A percentile compares a stretch with the other conserved stretches of the same genome.
Conservation (phyloP, 1,140 invertebrate genomes). For the Neomicropteryx cornuta region DNA sequence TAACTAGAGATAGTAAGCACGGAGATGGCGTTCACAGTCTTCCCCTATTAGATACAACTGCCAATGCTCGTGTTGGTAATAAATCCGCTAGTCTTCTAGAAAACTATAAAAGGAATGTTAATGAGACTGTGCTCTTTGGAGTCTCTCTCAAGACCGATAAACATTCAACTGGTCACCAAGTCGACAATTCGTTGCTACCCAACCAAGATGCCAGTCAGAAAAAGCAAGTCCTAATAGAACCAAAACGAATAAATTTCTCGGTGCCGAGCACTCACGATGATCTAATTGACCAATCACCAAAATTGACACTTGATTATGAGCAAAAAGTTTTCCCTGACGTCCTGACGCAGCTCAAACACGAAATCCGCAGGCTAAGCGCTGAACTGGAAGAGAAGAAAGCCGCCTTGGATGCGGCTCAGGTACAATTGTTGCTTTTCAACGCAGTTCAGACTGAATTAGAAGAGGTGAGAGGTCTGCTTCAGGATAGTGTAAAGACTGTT, state of each 20-base stretch:
- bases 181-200: conserved; percentile 38
- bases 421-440: conserved; percentile 40
- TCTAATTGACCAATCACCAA: no score
- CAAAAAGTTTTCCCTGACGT: conserved; percentile 34
- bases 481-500: conserved; percentile 41
- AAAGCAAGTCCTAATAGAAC: conserved; percentile 30
- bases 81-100: conserved; percentile 17
- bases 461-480: conserved; percentile 38
- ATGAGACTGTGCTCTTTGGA: conserved; percentile 36
- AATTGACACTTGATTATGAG: conserved; percentile 27
- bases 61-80: no score
- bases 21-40: neutral
- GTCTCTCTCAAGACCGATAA: conserved; percentile 20
- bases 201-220: conserved; percentile 30
- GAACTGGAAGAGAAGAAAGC: conserved; percentile 41
- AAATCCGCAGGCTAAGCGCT: conserved; percentile 37
- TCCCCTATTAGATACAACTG: neutral
- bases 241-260: conserved; percentile 37
- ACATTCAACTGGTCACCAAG: conserved; percentile 23
- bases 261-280: conserved; percentile 22
- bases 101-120: conserved; percentile 30
- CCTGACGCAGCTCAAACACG: conserved; percentile 40
- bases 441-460: conserved; percentile 45
- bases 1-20: no score
- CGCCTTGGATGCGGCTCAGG: conserved; percentile 37